Evolutionary conservation across 2,113 vertebrate genomes (phyloP).

Genomic region (Antechinus stuartii): DNA sequence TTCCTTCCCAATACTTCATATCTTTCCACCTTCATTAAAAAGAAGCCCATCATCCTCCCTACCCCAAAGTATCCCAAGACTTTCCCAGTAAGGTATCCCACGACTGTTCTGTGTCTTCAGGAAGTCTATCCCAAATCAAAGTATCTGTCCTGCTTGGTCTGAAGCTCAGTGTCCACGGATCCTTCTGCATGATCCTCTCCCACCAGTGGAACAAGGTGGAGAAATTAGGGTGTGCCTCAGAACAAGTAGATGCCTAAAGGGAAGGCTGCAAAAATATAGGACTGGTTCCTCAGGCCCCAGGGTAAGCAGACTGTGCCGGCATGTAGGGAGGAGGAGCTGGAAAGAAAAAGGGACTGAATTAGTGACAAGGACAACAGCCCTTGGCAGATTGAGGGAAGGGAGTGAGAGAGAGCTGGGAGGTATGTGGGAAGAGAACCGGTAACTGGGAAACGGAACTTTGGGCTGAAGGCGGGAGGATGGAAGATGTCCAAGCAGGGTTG

Average conservation of each 20-base stretch:
- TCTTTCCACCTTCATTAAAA: conserved; percentile 27
- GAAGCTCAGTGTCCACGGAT: conserved; percentile 14
- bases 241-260: conserved; percentile 23
- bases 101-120: conserved; percentile 17
- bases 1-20: neutral
- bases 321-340: conserved; percentile 79
- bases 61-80: neutral
- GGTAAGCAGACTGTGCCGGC: conserved; percentile 74
- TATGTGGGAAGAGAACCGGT: neutral
- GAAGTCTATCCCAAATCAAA: conserved; percentile 23
- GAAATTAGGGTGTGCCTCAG: conserved; percentile 36
- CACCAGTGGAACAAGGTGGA: conserved; percentile 26
- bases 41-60: neutral
- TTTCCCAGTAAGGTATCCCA: conserved; percentile 34
- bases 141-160: conserved; percentile 17
- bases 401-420: neutral
- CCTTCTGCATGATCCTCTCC: conserved; percentile 14
- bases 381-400: neutral
- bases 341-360: conserved; percentile 36
- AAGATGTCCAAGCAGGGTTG: neutral
- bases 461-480: neutral
- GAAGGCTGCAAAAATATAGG: conserved; percentile 26
- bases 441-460: neutral
- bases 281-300: conserved; percentile 72
- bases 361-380: neutral